Base-by-base conservation (phyloP, 2,797 vertebrate genomes). In the Numenius phaeopus region DNA sequence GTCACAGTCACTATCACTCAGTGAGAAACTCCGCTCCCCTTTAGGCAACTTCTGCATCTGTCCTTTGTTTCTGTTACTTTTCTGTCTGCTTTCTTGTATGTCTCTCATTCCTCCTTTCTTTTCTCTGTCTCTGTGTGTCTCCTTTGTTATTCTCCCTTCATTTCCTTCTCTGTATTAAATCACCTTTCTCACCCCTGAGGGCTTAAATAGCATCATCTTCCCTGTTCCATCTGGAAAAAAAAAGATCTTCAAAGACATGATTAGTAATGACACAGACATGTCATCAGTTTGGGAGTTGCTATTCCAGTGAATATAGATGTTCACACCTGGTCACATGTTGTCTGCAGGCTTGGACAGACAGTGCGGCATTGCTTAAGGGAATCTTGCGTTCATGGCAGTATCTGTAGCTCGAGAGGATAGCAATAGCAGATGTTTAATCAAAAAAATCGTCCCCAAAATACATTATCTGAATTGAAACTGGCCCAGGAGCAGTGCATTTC, bases 161-260 rank as follows among this genome's bases (percentile, higher is more conserved):
- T 92, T 94, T 89, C 62, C 37, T 83, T 83, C 54, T 69, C 50
- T 69, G 58, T 86, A 90, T 96, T 90, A 91, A 96, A 92, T 95
- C 95, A 96, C 91, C 89, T 94, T 93, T 94, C 72, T 96, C 87
- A 90, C 70, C 77, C 87, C 83, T 66, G 76, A 88, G 89, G 91
- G 79, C 71, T 88, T 81, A 93, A 95, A 88, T 65, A 91, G 54
- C 84, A 94, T 92, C 75, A 69, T 73, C 69, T 90, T 91, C 58
- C 54, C 10, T 0, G 11, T 94, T 93, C 77, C 27, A 30, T 72
- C 69, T 91, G 73, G 42, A 77, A 85, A 85, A 65, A 58, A 89
- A 54, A 42, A 22, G 30, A 86, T 78, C 59, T 90, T 88, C 75
- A 89, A 77, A 92, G 89, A 34, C 61, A 7, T 52, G 16, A 78